These are phyloP conservation scores for Rhagophthalmus giganteus DNA, from an alignment of 2,888 invertebrate genomes.

Conservation along the genomic window DNA sequence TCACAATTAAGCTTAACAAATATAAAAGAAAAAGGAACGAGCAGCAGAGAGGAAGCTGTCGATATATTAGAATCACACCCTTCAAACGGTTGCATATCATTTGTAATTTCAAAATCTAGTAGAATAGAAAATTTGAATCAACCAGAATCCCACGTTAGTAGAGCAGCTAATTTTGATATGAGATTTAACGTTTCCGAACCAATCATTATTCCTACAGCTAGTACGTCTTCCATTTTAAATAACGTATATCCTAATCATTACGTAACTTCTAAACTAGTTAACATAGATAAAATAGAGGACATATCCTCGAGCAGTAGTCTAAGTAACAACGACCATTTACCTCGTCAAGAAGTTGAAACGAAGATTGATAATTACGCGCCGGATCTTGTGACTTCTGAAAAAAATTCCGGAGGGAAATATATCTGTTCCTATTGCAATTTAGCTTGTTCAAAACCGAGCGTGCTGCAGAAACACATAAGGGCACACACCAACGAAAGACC, in stretches of 20 bases:
- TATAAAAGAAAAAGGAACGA: conserved; percentile 9
- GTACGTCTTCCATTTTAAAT: conserved; percentile 51
- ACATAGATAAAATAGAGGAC: conserved; percentile 31
- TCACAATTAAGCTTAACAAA: conserved; percentile 37
- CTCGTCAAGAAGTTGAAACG: conserved; percentile 7
- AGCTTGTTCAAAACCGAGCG: conserved; percentile 90
- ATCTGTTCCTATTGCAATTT: conserved; percentile 87
- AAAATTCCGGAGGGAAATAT: conserved; percentile 65
- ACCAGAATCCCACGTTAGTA: conserved; percentile 35
- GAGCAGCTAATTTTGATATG: conserved; percentile 48
- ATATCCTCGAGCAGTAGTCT: conserved; percentile 28
- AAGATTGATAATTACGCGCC: conserved; percentile 27
- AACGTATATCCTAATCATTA: conserved; percentile 43
- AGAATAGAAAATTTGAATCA: conserved; percentile 26
- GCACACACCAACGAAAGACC: conserved; percentile 93
- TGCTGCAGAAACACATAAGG: conserved; percentile 90
- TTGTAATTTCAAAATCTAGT: conserved; percentile 44
- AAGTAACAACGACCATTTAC: conserved; percentile 13
- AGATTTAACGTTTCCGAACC: conserved; percentile 42
- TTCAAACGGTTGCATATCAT: conserved; percentile 52
- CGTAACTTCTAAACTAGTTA: conserved; percentile 35
- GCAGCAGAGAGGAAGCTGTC: conserved; percentile 5
- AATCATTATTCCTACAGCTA: conserved; percentile 40
- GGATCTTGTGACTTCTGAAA: conserved; percentile 39
- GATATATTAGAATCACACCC: conserved; percentile 42